A percentile compares a stretch with the other conserved stretches of the same genome.
Conservation (phyloP, 2,888 invertebrate species). For the Netelia inedita region DNA sequence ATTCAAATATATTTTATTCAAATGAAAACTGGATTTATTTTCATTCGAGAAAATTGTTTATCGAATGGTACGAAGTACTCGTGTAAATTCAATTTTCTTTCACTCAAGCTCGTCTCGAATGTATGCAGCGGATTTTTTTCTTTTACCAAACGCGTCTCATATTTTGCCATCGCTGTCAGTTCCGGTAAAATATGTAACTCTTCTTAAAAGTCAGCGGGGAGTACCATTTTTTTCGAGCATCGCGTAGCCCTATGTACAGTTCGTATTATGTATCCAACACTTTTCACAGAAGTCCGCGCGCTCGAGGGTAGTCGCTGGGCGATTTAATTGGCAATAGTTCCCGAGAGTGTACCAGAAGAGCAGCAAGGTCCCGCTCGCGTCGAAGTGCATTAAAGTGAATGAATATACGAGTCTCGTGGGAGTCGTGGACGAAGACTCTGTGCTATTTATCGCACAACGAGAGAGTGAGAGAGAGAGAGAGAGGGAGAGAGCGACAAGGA, state of each 20-base stretch:
- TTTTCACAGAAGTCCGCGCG: conserved; percentile 45
- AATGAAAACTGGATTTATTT: neutral
- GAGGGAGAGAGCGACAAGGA: conserved; percentile 7
- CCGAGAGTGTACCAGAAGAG: conserved; percentile 56
- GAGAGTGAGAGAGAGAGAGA: neutral
- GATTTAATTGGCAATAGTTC: conserved; percentile 77
- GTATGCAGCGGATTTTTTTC: neutral
- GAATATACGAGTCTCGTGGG: conserved; percentile 76
- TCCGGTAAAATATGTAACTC: neutral
- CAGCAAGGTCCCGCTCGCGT: conserved; percentile 49
- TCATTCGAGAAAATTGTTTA: neutral
- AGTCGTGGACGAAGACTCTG: conserved; percentile 62
- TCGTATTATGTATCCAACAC: conserved; percentile 8
- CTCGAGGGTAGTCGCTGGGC: conserved; percentile 51
- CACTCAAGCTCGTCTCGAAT: neutral
- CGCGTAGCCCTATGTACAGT: neutral
- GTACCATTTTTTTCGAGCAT: neutral
- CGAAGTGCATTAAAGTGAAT: conserved; percentile 75
- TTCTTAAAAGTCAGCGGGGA: neutral
- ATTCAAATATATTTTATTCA: neutral
- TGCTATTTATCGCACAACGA: conserved; percentile 74
- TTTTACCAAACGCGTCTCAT: neutral
- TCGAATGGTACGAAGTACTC: neutral
- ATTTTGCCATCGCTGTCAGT: neutral
- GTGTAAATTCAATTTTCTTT: neutral